Evolutionary conservation across 2,113 vertebrate genomes (phyloP), one percentile per base, ranked within the genome.

Genomic region (Gallinago media): DNA sequence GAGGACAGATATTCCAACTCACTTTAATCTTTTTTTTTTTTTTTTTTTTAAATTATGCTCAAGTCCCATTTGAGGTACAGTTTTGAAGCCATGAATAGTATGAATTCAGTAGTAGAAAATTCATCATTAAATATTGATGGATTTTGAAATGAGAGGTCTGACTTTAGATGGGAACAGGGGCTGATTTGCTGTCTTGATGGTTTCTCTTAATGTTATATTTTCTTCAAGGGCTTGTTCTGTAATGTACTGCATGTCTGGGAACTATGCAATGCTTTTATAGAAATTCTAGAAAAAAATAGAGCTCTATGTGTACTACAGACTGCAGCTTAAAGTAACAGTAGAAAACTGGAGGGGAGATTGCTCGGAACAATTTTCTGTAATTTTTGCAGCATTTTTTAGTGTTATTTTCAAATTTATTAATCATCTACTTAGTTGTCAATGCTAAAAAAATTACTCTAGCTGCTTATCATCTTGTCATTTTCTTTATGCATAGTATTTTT

Each of bases 391-490:
- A 6, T 29, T 42, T 89, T 65, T 89, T 81, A 84, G 12, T 15
- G n/a, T 89, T 85, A 84, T 87, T 95, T 95, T 87, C 68, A 82
- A 75, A 68, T 42, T 88, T 75, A 83, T 23, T 91, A 91, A 85
- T 96, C 68, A 89, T 59, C n/a, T 75, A 54, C 80, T 71, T 86
- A 78, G 65, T 67, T 96, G 68, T 81, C 65, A 94, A 3, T 63
- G 44, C 71, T 70, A 54, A 88, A 88, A 56, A 61, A 82, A 78
- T 23, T 49, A 56, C 25, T 61, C 9, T 68, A 42, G 29, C 42
- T 92, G 23, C 77, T 89, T 75, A 59, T 88, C 82, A 85, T 89
- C 73, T 91, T 94, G 84, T 91, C 79, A 71, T 90, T 85, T 85
- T 76, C 68, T 71, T 84, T 85, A 67, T 54, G 56, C 32, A 27